Base-by-base conservation (phyloP, 1,140 invertebrate genomes). In the Neodiprion virginianus region DNA sequence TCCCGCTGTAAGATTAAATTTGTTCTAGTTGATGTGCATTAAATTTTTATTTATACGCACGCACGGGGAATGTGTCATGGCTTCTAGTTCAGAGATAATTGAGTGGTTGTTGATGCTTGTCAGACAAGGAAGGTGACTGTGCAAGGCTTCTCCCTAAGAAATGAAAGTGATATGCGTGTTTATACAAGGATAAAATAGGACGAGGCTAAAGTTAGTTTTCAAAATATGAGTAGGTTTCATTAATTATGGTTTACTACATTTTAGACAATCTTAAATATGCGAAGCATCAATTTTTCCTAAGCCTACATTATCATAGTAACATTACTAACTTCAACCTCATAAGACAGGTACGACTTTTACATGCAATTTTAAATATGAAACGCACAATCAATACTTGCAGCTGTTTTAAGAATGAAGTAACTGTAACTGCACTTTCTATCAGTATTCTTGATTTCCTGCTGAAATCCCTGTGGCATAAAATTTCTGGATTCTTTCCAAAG, bases 401-500 rank as follows among this genome's bases (percentile, higher is more conserved):
- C 48, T 82, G 80, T 47, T 72, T 75, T 5, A 86, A 76, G 70
- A 86, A 83, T 8, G 70, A 72, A 11, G 75, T 66, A 28, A 85
- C 76, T 1, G 81, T 82, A 12, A 75, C 72, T 0, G 69, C 48
- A 47, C 21, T 79, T 7, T 67, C 21, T 7, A 80, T 69, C 48
- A 83, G 68, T 8, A 73, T 69, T 0, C 78, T 72, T 3, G 84
- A 48, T 61, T 78, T 77, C 8, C 69, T 69, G n/a, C 71, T 71
- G 28, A 86, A 85, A 21, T 73, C 72, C 69, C 5, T 70, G 8
- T 73, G 71, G 12, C 75, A 76, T n/a, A 84, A 69, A 2, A 74
- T 69, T 66, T 77, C 72, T 61, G 84, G 80, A 47, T 77, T 76
- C 53, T 71, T 71, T 28, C 82, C 85, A 74, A 86, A 86, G 7